Percentiles rank a stretch among this genome's conserved stretches.
Conservation (phyloP, 2,888 invertebrate species). For the Carcina quercana region DNA sequence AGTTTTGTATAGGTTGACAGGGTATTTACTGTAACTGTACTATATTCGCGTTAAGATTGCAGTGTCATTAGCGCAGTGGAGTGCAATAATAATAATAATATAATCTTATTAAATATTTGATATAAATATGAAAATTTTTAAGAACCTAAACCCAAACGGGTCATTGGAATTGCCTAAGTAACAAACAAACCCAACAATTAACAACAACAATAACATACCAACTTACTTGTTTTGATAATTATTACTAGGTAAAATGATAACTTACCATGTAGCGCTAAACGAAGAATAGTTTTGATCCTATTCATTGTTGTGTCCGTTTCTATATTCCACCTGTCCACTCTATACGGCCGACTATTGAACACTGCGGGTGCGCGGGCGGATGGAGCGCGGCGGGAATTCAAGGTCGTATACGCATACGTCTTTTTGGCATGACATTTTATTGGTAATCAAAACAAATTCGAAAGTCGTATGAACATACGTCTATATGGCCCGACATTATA, state of each 20-base stretch:
- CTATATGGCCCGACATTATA: not conserved
- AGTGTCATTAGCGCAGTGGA: no score
- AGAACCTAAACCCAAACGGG: conserved; percentile 1
- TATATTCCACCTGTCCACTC: not conserved
- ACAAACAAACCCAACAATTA: conserved; percentile 1
- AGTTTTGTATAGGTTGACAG: not conserved
- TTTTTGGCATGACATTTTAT: no score
- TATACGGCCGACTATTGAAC: conserved; percentile 3
- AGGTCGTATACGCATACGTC: no score
- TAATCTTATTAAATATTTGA: not conserved
- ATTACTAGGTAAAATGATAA: no score
- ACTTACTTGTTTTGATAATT: not conserved
- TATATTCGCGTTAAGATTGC: not conserved
- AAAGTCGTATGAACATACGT: conserved; percentile 7
- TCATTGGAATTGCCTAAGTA: conserved; percentile 1
- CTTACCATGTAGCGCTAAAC: conserved; percentile 6
- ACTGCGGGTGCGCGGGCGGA: no score
- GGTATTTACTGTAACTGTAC: not conserved
- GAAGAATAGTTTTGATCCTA: conserved; percentile 3
- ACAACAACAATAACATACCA: conserved; percentile 1
- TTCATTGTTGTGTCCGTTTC: conserved; percentile 5
- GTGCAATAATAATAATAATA: not conserved
- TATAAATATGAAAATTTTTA: not conserved
- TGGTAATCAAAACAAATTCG: no score
- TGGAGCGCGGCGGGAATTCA: no score